These are phyloP conservation scores for Myodes glareolus DNA, from an alignment of 2,113 vertebrate species.

Conservation along the genomic window DNA sequence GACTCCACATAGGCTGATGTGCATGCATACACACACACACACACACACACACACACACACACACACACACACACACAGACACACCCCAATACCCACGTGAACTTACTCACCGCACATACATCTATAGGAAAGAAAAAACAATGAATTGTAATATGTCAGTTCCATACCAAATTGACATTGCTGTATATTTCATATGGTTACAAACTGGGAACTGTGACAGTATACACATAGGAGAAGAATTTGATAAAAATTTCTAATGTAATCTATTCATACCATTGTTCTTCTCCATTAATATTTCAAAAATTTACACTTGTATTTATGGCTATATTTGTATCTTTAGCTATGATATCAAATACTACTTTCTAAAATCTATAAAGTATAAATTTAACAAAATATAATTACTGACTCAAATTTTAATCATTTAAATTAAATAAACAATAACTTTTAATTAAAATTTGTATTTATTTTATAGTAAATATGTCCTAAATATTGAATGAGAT, in stretches of 20 bases:
- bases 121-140: background rate
- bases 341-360: background rate
- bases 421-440: background rate
- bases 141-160: background rate
- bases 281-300: background rate
- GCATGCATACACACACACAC: background rate
- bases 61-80: rapidly evolving
- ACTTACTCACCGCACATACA: background rate
- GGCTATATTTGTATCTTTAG: background rate
- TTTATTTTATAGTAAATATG: background rate
- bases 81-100: too few species aligned
- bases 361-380: background rate
- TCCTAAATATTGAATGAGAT: background rate
- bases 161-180: constrained; percentile 20
- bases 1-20: background rate
- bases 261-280: background rate
- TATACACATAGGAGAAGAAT: background rate
- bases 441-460: background rate
- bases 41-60: background rate
- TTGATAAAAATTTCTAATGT: background rate
- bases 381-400: constrained; percentile 6
- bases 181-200: background rate
- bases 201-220: background rate
- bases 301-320: background rate
- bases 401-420: background rate